Evolutionary conservation across 2,888 invertebrate genomes (phyloP), one percentile per base, ranked within the genome.

Genomic region (Rhaphigaster nebulosa): DNA sequence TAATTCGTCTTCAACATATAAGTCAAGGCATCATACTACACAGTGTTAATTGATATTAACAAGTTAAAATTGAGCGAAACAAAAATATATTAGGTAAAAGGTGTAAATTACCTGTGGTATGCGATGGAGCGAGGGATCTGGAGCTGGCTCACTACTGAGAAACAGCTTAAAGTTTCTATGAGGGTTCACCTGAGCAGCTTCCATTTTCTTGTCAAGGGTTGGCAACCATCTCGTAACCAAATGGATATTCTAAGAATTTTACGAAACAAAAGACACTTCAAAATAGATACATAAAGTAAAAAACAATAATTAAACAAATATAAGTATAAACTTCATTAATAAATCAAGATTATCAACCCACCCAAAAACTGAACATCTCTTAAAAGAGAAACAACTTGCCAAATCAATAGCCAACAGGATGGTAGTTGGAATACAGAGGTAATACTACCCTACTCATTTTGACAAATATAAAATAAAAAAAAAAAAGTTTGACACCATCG

Each of bases 141-240:
- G 94, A 0, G 97, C 96, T 0, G 98, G 97, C 93, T 99, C 98
- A 6, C 98, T 98, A 93, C 98, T 98, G 92, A 99, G 94, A 93
- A 96, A 98, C 88, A 99, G 94, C 94, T 95, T 94, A 93, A 96
- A 97, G 29, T 95, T 94, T 0, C 94, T 94, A 93, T 96, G 94
- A 1, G 97, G 96, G 91, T 95, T 95, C 92, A 96, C 96, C 87
- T 96, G 95, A 84, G 96, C 96, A 92, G 97, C 96, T 93, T 98
- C 98, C 95, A 98, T 96, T 94, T 97, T 97, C 94, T 98, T 98
- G 93, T 99, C 99, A 34, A 99, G 94, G 0, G 95, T 96, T 0
- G 97, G 94, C n/a, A 99, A 94, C 98, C 99, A 99, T 92, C 95
- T 97, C 41, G 96, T 96, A 0, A 99, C 98, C 91, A 99, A 95